phyloP scores from a whole-genome alignment of 2,113 vertebrate genomes.

The Grammomys dolichurus region DNA sequence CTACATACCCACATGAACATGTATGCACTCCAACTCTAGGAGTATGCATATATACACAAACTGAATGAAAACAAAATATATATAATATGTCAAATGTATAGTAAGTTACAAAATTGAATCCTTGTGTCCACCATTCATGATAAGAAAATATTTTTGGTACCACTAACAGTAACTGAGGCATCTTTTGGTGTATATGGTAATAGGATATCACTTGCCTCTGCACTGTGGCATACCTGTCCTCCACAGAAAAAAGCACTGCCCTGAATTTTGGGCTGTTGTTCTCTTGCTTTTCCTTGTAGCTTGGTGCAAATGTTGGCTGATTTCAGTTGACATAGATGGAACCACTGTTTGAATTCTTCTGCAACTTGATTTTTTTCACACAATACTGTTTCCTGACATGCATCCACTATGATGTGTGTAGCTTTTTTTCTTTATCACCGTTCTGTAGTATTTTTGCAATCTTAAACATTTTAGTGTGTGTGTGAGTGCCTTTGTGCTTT shows the following conservation, averaged over 20 bases:
- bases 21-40: no score
- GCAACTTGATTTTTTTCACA: neutral
- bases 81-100: neutral
- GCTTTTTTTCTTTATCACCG: slow-evolving; percentile 27
- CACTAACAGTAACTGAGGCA: neutral
- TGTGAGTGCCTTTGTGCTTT: neutral
- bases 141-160: neutral
- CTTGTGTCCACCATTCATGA: neutral
- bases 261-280: neutral
- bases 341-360: neutral
- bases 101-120: neutral
- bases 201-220: neutral
- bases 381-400: neutral
- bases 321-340: neutral
- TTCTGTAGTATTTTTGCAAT: neutral
- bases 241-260: neutral
- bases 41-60: neutral
- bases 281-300: neutral
- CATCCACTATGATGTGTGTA: neutral
- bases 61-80: neutral
- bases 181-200: neutral
- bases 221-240: neutral
- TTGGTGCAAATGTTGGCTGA: neutral
- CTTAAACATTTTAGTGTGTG: neutral
- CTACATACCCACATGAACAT: neutral